Base-by-base conservation (phyloP, 2,888 invertebrate species). In the Mayetiola destructor region DNA sequence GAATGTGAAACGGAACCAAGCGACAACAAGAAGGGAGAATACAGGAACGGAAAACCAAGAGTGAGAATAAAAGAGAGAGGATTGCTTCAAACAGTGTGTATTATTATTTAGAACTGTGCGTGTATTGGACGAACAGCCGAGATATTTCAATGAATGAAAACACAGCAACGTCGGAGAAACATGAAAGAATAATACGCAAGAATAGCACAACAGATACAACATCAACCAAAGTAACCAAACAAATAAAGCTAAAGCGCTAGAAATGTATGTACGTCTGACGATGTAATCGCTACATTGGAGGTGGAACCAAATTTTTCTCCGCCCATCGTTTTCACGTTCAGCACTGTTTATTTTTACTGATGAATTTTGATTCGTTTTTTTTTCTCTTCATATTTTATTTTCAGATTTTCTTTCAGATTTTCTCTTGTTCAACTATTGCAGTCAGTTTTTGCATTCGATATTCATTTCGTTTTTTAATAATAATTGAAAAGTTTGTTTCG, bases 61-160 rank as follows among this genome's bases (percentile, higher is more conserved):
- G 3, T 39, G 39, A n/a, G n/a, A 39, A 36, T 12, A 12, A 8
- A 36, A 5, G 36, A n/a, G 8, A 32, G 10, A n/a, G n/a, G n/a
- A n/a, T n/a, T n/a, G n/a, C n/a, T n/a, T n/a, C n/a, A n/a, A 32
- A 32, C 32, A 20, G 23, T 21, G 39, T 40, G 21, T 21, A 10
- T 10, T 48, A n/a, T n/a, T n/a, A n/a, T n/a, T n/a, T n/a, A n/a
- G n/a, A n/a, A 27, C 48, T 48, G 48, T 27, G 16, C 48, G 27
- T 48, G 48, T 48, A 48, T 48, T 48, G 48, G 48, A 27, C 48
- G 48, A 48, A n/a, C n/a, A n/a, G n/a, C n/a, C n/a, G n/a, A 27
- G 27, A 48, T n/a, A 8, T n/a, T n/a, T 27, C 14, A n/a, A 1
- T n/a, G 27, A 48, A 48, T 14, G 16, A 42, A 6, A 21, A 14